Evolutionary conservation across 1,140 invertebrate genomes (phyloP).

Genomic region (Protaetia brevitarsis): DNA sequence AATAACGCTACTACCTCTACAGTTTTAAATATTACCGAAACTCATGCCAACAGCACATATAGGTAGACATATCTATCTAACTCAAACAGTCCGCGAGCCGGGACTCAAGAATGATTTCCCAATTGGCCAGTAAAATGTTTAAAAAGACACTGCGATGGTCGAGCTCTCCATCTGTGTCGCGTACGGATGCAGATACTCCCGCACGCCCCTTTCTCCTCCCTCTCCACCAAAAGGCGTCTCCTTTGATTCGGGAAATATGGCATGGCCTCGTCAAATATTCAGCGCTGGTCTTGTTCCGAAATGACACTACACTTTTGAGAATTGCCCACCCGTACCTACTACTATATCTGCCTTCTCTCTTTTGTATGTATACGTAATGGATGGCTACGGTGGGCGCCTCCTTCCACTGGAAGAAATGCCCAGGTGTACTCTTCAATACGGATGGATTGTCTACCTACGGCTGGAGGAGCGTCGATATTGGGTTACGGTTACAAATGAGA

Average conservation of each 20-base stretch:
- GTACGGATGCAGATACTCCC: slow-evolving; percentile 32
- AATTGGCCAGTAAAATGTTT: slow-evolving; percentile 53
- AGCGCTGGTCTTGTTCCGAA: slow-evolving; percentile 31
- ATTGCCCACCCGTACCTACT: slow-evolving; percentile 8
- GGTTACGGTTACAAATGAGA: slow-evolving; percentile 7
- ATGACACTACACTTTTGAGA: slow-evolving; percentile 35
- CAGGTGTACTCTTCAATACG: too few relatives aligned
- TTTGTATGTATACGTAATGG: too few relatives aligned
- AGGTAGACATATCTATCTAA: slow-evolving; percentile 39
- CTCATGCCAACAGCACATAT: too few relatives aligned
- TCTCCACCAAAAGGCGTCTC: too few relatives aligned
- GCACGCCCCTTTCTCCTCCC: too few relatives aligned
- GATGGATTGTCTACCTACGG: background rate
- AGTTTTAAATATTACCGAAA: too few relatives aligned
- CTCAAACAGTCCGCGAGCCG: slow-evolving; percentile 37
- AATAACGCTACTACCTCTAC: too few relatives aligned
- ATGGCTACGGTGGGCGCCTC: too few relatives aligned
- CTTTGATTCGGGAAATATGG: slow-evolving; percentile 29
- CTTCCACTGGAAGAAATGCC: too few relatives aligned
- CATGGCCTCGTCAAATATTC: slow-evolving; percentile 33
- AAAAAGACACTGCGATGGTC: slow-evolving; percentile 34
- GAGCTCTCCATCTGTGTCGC: slow-evolving; percentile 24
- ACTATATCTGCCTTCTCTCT: background rate
- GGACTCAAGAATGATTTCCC: slow-evolving; percentile 54
- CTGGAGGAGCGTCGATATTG: background rate